phyloP scores from a whole-genome alignment of 2,888 invertebrate genomes.

The Brassicogethes aeneus region DNA sequence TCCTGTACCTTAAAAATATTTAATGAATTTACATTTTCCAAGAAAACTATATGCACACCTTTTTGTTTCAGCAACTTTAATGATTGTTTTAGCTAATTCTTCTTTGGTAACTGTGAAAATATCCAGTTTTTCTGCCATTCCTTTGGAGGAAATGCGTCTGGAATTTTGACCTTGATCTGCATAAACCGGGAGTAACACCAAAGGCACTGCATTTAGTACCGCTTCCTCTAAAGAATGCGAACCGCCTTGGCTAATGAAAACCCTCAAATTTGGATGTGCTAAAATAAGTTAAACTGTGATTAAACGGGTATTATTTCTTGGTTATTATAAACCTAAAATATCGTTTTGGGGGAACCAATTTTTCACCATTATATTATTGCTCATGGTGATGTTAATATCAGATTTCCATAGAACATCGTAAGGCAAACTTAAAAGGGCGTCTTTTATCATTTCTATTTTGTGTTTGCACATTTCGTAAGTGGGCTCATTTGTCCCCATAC shows the following conservation, averaged over 20 bases:
- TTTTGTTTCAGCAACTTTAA: background rate
- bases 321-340: no score
- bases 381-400: no score
- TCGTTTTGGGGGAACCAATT: conserved; percentile 41
- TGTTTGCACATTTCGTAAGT: no score
- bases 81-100: background rate
- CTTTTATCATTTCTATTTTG: conserved; percentile 28
- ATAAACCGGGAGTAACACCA: conserved; percentile 9
- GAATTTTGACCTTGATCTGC: background rate
- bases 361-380: conserved; percentile 28
- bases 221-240: conserved; percentile 5
- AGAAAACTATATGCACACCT: no score
- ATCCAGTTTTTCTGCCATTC: background rate
- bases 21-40: no score
- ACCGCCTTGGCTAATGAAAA: conserved; percentile 27
- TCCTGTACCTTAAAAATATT: no score
- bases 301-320: no score
- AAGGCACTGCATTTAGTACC: conserved; percentile 11
- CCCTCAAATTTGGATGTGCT: conserved; percentile 24
- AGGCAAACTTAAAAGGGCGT: conserved; percentile 35
- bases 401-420: conserved; percentile 42
- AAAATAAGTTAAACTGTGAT: no score
- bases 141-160: background rate
- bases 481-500: conserved; percentile 40
- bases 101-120: background rate